Base-by-base conservation (phyloP, 2,797 vertebrate species). In the Manis pentadactyla region DNA sequence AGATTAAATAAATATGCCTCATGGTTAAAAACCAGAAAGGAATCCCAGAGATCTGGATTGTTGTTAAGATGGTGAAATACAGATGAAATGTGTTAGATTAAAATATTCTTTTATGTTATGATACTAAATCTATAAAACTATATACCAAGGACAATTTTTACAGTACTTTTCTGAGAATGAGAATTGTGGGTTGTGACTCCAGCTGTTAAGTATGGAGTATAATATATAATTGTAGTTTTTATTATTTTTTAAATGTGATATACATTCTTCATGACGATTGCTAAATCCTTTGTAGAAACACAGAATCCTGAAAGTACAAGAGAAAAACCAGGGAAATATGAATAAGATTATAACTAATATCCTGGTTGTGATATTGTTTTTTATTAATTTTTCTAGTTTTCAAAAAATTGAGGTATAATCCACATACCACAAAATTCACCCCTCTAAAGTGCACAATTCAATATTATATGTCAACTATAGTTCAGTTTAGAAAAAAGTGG, bases 21-120 rank as follows among this genome's bases (percentile, higher is more conserved):
- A 7, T 81, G 34, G 42, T 63, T 75, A 91, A 86, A 92, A 94
- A 69, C 29, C 59, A 83, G 68, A 75, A 91, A 75, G 83, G 34
- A 69, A 82, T 25, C 14, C 19, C 21, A 61, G 61, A 82, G 7
- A 53, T 63, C 51, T 78, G 7, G 12, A n/a, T 78, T 61, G 21
- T 42, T 37, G 18, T 77, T 63, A 91, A 82, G 19, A 83, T 19
- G 11, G 15, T 39, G 53, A 92, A 49, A 77, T 77, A 39, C 34
- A 17, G 39, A 66, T 64, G n/a, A 85, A n/a, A 46, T 89, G 27
- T 49, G 57, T 49, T 85, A 64, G 53, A 31, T 74, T 86, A 66
- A 64, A 90, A 51, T 59, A 34, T 8, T 13, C 10, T 66, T 37
- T 79, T 57, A 39, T 79, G 34, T 61, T 73, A 57, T 55, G 14